Percentiles rank a stretch among this genome's conserved stretches.
These are phyloP conservation scores for Anabas testudineus DNA, from an alignment of 2,797 vertebrate species.

Conservation along the genomic window DNA sequence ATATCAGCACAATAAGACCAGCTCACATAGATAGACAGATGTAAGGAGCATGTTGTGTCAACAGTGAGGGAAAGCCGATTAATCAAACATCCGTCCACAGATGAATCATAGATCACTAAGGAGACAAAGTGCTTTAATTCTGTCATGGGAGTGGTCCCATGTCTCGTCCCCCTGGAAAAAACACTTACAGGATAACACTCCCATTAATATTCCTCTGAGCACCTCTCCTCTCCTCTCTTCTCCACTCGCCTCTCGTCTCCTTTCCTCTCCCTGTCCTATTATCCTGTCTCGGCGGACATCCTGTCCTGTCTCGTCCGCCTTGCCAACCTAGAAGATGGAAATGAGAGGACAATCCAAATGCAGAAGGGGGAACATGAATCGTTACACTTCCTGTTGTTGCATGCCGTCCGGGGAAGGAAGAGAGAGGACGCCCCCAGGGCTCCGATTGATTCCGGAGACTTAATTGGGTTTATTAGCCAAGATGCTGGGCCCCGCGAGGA, in stretches of 20 bases:
- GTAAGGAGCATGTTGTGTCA: slow-evolving; percentile 5
- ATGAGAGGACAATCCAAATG: slow-evolving; percentile 76
- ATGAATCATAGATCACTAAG: slow-evolving; percentile 57
- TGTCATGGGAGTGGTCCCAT: slow-evolving; percentile 69
- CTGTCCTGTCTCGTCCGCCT: slow-evolving; percentile 76
- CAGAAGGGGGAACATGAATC: slow-evolving; percentile 82
- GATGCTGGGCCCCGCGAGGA: slow-evolving; percentile 80
- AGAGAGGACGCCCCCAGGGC: slow-evolving; percentile 77
- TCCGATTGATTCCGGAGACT: slow-evolving; percentile 83
- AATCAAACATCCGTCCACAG: slow-evolving; percentile 38
- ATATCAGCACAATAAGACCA: background rate
- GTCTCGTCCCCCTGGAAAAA: slow-evolving; percentile 68
- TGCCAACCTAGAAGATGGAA: slow-evolving; percentile 76
- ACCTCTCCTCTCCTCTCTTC: slow-evolving; percentile 66
- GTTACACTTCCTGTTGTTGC: slow-evolving; percentile 83
- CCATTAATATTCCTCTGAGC: slow-evolving; percentile 85
- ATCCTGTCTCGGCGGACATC: slow-evolving; percentile 78
- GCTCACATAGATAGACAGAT: background rate
- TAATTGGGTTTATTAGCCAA: slow-evolving; percentile 89
- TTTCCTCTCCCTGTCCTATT: slow-evolving; percentile 77
- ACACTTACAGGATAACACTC: slow-evolving; percentile 79
- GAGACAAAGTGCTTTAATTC: slow-evolving; percentile 64
- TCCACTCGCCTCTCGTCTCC: slow-evolving; percentile 62
- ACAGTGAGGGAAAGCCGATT: slow-evolving; percentile 36
- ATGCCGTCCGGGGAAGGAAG: slow-evolving; percentile 71